A percentile compares a stretch with the other conserved stretches of the same genome.
These are phyloP conservation scores for Drosophila navojoa DNA, from an alignment of 1,140 invertebrate genomes.

Conservation along the genomic window DNA sequence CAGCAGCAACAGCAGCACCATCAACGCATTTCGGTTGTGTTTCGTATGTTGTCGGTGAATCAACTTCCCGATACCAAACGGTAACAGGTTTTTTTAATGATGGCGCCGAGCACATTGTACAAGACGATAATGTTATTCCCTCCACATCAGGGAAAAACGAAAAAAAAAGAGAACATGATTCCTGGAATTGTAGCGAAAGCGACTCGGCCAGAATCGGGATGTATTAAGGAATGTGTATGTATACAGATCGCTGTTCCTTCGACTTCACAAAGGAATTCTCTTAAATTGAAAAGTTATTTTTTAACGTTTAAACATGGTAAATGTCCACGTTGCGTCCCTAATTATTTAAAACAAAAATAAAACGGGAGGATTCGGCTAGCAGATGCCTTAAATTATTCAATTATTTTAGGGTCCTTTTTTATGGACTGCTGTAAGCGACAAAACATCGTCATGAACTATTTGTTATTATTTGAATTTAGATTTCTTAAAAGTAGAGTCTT, in stretches of 20 bases:
- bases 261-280: slow-evolving; percentile 15
- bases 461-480: too few species aligned
- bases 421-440: too few species aligned
- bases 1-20: slow-evolving; percentile 16
- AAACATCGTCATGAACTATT: too few species aligned
- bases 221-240: slow-evolving; percentile 3
- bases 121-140: slow-evolving; percentile 77
- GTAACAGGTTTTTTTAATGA: slow-evolving; percentile 74
- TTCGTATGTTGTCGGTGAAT: slow-evolving; percentile 40
- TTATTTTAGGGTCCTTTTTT: too few species aligned
- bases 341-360: neutral
- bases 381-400: too few species aligned
- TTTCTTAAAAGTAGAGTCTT: too few species aligned
- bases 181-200: slow-evolving; percentile 69
- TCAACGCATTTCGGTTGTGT: slow-evolving; percentile 4
- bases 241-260: neutral
- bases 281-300: slow-evolving; percentile 13
- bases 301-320: neutral
- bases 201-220: slow-evolving; percentile 26
- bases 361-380: too few species aligned
- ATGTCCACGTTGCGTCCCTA: neutral
- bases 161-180: slow-evolving; percentile 58
- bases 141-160: slow-evolving; percentile 52
- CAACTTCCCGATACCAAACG: slow-evolving; percentile 54
- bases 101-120: slow-evolving; percentile 78